Percentiles rank a stretch among this genome's conserved stretches.
Evolutionary conservation across 53 echinoderm and acorn worm species (phyloP).

Genomic region (Arbacia lixula): DNA sequence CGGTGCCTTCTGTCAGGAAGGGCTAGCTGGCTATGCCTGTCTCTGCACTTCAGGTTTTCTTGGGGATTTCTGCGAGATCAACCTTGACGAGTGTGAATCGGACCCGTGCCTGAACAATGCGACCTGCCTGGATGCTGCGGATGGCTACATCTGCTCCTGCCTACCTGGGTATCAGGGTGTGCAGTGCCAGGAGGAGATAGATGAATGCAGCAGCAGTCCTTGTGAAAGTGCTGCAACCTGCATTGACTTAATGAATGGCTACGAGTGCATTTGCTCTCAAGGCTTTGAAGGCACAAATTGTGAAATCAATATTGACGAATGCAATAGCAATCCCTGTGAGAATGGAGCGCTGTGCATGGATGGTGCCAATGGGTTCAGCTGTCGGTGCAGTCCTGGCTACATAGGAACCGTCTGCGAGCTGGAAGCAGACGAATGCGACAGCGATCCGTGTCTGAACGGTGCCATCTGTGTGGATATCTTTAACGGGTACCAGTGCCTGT

Average conservation of each 20-base stretch:
- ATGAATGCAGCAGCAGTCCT: constrained; percentile 72
- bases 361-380: constrained; percentile 61
- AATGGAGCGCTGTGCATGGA: constrained; percentile 72
- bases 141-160: constrained; percentile 66
- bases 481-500: constrained; percentile 54
- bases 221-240: constrained; percentile 66
- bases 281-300: constrained; percentile 56
- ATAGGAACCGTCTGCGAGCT: constrained; percentile 59
- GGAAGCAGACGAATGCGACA: constrained; percentile 55
- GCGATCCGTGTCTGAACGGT: constrained; percentile 43
- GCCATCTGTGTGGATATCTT: constrained; percentile 47
- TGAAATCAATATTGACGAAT: constrained; percentile 58
- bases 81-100: constrained; percentile 63
- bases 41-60: constrained; percentile 61
- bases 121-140: constrained; percentile 53
- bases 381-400: constrained; percentile 71
- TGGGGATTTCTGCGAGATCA: constrained; percentile 67
- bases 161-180: constrained; percentile 69
- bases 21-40: constrained; percentile 59
- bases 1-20: constrained; percentile 71
- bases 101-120: constrained; percentile 68
- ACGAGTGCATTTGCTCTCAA: constrained; percentile 57
- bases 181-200: constrained; percentile 66
- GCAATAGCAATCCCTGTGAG: constrained; percentile 55
- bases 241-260: constrained; percentile 55